Percentiles rank a stretch among this genome's conserved stretches.
Evolutionary conservation across 2,113 vertebrate species (phyloP).

Genomic region (Nesogale talazaci): DNA sequence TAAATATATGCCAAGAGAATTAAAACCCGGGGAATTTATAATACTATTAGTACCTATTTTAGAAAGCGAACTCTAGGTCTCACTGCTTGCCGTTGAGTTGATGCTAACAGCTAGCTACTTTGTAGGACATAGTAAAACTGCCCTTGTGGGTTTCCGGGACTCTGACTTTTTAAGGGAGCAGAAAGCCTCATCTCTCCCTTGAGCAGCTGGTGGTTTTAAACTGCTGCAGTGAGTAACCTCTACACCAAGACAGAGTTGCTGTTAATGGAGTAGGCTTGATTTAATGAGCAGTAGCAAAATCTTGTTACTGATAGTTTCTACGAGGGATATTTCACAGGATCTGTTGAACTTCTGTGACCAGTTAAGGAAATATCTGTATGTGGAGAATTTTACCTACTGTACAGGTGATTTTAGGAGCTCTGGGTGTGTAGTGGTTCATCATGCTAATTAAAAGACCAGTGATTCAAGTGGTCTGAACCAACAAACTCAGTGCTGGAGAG

Average conservation of each 20-base stretch:
- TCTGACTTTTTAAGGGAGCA: too few species aligned
- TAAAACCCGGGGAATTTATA: slow-evolving; percentile 39
- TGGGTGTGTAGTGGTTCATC: neutral
- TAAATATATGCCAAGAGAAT: neutral
- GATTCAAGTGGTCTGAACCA: neutral
- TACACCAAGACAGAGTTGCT: neutral
- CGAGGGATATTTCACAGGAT: neutral
- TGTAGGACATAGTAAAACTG: too few species aligned
- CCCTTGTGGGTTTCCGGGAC: too few species aligned
- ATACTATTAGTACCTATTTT: slow-evolving; percentile 27
- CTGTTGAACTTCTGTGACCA: slow-evolving; percentile 9
- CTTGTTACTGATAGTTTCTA: slow-evolving; percentile 35
- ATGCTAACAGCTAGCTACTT: too few species aligned
- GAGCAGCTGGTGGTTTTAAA: too few species aligned
- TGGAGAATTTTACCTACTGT: neutral
- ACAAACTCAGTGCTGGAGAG: neutral
- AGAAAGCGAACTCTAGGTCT: slow-evolving; percentile 7
- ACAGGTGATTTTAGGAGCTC: slow-evolving; percentile 32
- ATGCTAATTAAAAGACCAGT: neutral
- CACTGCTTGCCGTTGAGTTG: too few species aligned
- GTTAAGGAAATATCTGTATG: slow-evolving; percentile 38
- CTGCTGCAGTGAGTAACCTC: too few species aligned
- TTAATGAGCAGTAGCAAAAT: slow-evolving; percentile 29
- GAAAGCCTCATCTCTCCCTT: too few species aligned
- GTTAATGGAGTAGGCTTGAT: neutral